Evolutionary conservation across 2,797 vertebrate species (phyloP), one percentile per base, ranked within the genome.

Genomic region (Aythya fuligula): DNA sequence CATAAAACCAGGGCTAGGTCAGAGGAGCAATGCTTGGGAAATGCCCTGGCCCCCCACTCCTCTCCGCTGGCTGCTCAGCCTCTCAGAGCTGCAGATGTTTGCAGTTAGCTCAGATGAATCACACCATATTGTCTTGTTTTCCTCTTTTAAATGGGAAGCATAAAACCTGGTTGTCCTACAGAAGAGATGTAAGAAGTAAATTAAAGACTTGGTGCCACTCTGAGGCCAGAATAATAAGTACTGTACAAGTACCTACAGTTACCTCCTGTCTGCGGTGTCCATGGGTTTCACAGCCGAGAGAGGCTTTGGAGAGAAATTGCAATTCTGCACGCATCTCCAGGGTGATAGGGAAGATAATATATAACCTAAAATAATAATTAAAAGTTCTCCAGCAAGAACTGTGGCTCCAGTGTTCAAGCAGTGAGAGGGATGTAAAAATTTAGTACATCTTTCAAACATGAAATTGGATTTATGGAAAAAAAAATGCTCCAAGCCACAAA

Each of bases 391-490:
- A 79, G 53, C 56, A 77, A 83, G 27, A 89, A 21, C 45, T 38
- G 7, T 64, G 22, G 6, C 6, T 81, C 27, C 24, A 65, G 9
- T 30, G 2, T 32, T 60, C 11, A 78, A 80, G 45, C 12, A 61
- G 32, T 2, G 2, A 71, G 54, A 41, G 13, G 14, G 7, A 58
- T 81, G 34, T 69, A 65, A 78, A 86, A 76, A 39, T 2, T 39
- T 11, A 86, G 49, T 72, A 15, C 12, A 5, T 86, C 2, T 51
- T 73, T 71, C 61, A 78, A 39, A 73, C 4, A 56, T 78, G 65
- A 92, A 93, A 94, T 78, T 65, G 30, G 38, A 90, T 81, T 83
- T 75, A 74, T 17, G 20, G 53, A 51, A 81, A 85, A 80, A 80
- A 85, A 83, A 82, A 2, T 10, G 17, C 90, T 76, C 13, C 24